Conservation (phyloP, 2,797 vertebrate genomes). For the Syngnathus acus region DNA sequence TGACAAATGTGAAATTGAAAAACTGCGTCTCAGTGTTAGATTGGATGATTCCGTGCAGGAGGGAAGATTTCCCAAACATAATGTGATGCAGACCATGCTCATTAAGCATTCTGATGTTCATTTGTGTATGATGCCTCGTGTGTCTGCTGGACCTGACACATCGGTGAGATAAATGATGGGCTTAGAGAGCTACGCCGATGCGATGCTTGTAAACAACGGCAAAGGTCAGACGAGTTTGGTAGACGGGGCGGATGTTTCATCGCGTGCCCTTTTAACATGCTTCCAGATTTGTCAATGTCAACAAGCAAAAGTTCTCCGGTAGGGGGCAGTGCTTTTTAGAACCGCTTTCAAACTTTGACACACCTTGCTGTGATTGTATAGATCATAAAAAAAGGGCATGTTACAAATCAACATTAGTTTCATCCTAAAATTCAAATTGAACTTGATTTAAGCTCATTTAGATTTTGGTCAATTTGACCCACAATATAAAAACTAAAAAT, state of each 20-base stretch:
- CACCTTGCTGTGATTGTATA: no score
- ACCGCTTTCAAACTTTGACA: no score
- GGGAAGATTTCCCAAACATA: slow-evolving; percentile 19
- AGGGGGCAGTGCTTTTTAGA: slow-evolving; percentile 10
- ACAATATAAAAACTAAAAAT: not conserved
- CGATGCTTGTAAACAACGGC: slow-evolving; percentile 43
- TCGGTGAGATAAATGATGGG: slow-evolving; percentile 54
- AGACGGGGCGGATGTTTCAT: slow-evolving; percentile 51
- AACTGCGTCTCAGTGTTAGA: slow-evolving; percentile 4
- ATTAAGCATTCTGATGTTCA: slow-evolving; percentile 48
- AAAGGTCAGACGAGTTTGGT: slow-evolving; percentile 59
- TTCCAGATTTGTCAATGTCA: slow-evolving; percentile 36
- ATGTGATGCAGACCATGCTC: slow-evolving; percentile 32
- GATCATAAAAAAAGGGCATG: not conserved
- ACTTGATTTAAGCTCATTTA: not conserved
- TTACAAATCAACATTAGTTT: not conserved
- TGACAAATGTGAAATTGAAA: slow-evolving; percentile 3
- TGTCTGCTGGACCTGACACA: slow-evolving; percentile 44
- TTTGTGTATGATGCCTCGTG: slow-evolving; percentile 42
- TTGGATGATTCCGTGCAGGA: slow-evolving; percentile 22
- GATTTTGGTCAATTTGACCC: not conserved
- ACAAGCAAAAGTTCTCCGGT: slow-evolving; percentile 23
- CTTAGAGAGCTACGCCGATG: slow-evolving; percentile 35
- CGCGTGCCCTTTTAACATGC: slow-evolving; percentile 50
- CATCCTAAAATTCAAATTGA: not conserved